A percentile compares a stretch with the other conserved stretches of the same genome.
These are phyloP conservation scores for Oreocharis arfaki DNA, from an alignment of 2,113 vertebrate genomes.

Conservation along the genomic window DNA sequence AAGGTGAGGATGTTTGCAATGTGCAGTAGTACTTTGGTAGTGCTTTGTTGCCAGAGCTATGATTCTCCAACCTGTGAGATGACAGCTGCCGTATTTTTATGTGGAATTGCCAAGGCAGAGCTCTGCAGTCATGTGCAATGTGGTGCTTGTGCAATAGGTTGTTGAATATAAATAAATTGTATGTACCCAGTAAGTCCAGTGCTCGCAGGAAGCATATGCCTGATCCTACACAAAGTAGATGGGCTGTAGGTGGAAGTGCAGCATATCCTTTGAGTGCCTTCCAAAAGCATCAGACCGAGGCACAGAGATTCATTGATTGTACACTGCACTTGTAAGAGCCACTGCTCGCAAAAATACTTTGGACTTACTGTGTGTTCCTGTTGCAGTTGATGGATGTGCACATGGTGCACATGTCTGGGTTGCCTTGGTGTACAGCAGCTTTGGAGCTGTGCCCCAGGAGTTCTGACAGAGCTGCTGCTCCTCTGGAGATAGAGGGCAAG, in stretches of 20 bases:
- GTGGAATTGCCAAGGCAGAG: background rate
- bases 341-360: background rate
- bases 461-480: background rate
- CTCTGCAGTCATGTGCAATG: background rate
- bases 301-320: background rate
- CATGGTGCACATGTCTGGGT: rapidly evolving
- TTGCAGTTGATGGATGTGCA: background rate
- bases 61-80: background rate
- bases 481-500: background rate
- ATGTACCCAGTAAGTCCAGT: background rate
- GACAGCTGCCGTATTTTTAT: background rate
- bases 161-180: background rate
- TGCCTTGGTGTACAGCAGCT: rapidly evolving
- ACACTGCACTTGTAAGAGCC: background rate
- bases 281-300: background rate
- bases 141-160: background rate
- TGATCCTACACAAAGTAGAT: background rate
- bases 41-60: background rate
- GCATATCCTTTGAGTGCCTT: background rate
- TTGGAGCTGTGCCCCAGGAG: background rate
- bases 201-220: background rate
- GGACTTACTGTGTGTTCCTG: background rate
- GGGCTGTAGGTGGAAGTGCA: background rate
- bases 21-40: background rate
- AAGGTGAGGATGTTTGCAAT: background rate